Conservation (phyloP, 2,113 vertebrate species). For the Tympanuchus pallidicinctus region DNA sequence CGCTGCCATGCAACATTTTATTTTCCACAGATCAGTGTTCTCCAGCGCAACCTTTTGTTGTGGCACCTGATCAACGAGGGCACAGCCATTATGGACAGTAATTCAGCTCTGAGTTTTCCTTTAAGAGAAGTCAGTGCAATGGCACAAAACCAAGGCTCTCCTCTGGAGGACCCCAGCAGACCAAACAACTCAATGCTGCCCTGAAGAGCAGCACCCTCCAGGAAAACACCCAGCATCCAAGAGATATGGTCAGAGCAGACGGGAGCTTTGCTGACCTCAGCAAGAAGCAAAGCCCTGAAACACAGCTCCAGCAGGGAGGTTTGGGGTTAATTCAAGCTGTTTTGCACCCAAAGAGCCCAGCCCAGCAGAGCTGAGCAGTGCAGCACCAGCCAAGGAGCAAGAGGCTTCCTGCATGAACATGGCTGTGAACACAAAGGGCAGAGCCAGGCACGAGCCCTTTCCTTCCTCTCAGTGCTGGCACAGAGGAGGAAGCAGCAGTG, state of each 20-base stretch:
- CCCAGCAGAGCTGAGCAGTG: background rate
- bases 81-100: rapidly evolving
- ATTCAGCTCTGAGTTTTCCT: background rate
- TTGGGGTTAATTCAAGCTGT: background rate
- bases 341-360: rapidly evolving
- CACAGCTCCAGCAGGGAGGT: background rate
- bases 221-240: background rate
- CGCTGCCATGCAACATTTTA: background rate
- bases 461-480: constrained; percentile 13
- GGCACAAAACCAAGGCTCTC: background rate
- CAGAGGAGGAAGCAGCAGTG: background rate
- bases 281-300: background rate
- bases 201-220: rapidly evolving
- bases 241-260: rapidly evolving
- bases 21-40: background rate
- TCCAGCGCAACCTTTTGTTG: background rate
- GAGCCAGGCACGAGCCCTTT: background rate
- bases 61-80: rapidly evolving
- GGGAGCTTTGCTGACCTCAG: background rate
- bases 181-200: background rate
- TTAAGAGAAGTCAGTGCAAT: rapidly evolving
- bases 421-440: constrained; percentile 1
- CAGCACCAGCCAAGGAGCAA: background rate
- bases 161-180: rapidly evolving
- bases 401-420: background rate